A percentile compares a stretch with the other conserved stretches of the same genome.
phyloP scores from a whole-genome alignment of 2,797 vertebrate genomes.

The Hirundo rustica region DNA sequence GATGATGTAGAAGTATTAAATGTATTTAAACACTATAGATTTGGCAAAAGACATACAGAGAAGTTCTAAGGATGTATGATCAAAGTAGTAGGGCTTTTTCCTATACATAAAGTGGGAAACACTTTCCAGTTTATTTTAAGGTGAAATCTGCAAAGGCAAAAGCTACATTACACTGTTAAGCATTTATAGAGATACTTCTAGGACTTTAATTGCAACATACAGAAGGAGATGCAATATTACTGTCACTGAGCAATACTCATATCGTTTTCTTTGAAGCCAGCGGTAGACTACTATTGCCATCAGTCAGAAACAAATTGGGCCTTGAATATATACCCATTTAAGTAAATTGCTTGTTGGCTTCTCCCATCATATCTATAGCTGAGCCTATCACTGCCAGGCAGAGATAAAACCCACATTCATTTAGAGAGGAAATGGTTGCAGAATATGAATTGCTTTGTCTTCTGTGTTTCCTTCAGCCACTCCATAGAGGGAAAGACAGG shows the following conservation, averaged over 20 bases:
- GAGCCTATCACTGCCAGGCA: neutral
- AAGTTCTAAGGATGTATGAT: neutral
- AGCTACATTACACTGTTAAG: neutral
- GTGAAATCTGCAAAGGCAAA: neutral
- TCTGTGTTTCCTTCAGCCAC: neutral
- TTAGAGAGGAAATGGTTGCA: neutral
- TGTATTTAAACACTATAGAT: neutral
- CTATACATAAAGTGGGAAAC: neutral
- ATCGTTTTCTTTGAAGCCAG: neutral
- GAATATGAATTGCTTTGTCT: neutral
- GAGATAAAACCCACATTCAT: neutral
- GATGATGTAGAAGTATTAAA: neutral
- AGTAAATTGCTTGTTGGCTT: constrained; percentile 38
- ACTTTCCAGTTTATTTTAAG: neutral
- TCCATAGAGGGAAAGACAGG: neutral
- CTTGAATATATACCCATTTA: neutral
- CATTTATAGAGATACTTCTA: neutral
- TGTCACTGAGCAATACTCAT: neutral
- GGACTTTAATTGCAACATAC: neutral
- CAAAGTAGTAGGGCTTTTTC: neutral
- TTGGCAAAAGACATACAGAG: neutral
- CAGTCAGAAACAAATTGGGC: constrained; percentile 38
- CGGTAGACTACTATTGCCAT: neutral
- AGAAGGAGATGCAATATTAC: neutral
- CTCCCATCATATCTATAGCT: neutral